Conservation (phyloP, 2,797 vertebrate genomes). For the Hapalemur alaotrensis region DNA sequence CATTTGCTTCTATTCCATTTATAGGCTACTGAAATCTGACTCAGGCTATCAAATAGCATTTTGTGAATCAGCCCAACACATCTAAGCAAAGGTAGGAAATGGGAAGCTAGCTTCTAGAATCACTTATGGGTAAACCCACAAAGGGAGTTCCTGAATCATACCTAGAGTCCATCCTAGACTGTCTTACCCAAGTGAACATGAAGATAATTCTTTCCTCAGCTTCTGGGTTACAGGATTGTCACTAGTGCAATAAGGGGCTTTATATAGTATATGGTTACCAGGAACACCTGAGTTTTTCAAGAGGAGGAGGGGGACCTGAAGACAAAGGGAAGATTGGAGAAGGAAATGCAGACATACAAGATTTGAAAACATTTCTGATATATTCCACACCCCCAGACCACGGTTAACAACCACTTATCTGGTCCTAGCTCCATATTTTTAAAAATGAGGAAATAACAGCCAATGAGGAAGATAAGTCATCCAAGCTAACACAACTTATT, state of each 20-base stretch:
- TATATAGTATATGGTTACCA: conserved; percentile 2
- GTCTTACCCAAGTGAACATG: background rate
- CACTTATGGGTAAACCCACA: background rate
- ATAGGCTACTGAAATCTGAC: conserved; percentile 27
- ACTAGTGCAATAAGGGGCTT: background rate
- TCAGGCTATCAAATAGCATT: background rate
- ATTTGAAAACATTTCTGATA: conserved; percentile 18
- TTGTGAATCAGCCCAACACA: background rate
- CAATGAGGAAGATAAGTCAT: background rate
- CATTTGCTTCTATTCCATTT: background rate
- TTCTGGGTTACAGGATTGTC: background rate
- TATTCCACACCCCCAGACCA: background rate
- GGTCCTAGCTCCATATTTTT: background rate
- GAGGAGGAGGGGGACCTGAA: background rate
- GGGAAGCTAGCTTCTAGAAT: background rate
- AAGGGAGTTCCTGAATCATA: background rate
- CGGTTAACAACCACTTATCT: background rate
- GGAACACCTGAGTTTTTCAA: background rate
- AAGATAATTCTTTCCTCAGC: background rate
- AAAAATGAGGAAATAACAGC: conserved; percentile 29
- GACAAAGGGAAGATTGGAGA: background rate
- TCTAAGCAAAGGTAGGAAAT: conserved; percentile 35
- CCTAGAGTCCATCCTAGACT: background rate
- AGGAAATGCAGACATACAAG: background rate
- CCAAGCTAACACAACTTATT: background rate